Evolutionary conservation across 2,888 invertebrate genomes (phyloP), one percentile per base, ranked within the genome.

Genomic region (Volucella inflata): DNA sequence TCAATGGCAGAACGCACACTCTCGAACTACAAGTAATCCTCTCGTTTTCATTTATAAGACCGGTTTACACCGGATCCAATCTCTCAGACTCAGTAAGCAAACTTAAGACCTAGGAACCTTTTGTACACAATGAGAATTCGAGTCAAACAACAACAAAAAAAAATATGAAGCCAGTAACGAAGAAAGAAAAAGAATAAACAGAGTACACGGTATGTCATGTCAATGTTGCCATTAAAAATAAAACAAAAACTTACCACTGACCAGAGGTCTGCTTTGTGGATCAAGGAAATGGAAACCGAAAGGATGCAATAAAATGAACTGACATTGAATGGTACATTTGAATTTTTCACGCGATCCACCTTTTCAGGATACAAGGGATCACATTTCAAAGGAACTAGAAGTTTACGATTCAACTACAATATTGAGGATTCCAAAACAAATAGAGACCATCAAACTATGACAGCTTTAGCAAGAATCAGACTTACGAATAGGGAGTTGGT

Each of bases 321-420:
- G 71, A 84, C 84, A 70, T 65, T 80, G 84, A 71, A 80, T 85
- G 84, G 65, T 85, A 76, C 80, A 80, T 84, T 80, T 36, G 60
- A 76, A 72, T 60, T 85, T 76, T 85, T 85, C 84, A 85, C 84
- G 84, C 84, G 76, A 85, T 85, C 65, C 75, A 60, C 70, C 71
- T 64, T 68, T 67, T 60, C 65, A 80, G 60, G 70, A 67, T 65
- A 60, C 74, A 80, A 36, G 53, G 60, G 84, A 85, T 85, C 81
- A 76, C 84, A 81, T 85, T 85, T 81, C 84, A 81, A 71, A 76
- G 71, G 16, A 55, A 64, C 46, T 57, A 40, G 1, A 44, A 16
- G 44, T 40, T 9, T 16, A 42, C 44, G 44, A 46, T n/a, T 42
- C 6, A 21, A 75, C 51, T 62, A 50, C 48, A 62, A 21, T 30